Conservation (phyloP, 2,113 vertebrate species). For the Chaetura pelagica region DNA sequence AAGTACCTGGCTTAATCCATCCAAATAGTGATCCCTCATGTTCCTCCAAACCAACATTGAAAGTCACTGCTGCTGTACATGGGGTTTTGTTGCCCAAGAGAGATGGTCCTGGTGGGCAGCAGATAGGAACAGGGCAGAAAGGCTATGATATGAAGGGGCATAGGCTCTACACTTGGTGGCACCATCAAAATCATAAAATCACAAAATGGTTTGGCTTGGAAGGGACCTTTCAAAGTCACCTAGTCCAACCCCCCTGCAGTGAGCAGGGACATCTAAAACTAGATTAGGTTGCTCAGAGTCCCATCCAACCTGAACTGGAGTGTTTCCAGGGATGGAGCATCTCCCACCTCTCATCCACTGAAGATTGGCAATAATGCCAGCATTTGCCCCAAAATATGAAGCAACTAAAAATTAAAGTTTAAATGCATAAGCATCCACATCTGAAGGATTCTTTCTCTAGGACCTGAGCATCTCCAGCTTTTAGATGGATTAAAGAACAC, state of each 20-base stretch:
- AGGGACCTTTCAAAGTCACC: too few species aligned
- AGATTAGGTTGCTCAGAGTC: too few species aligned
- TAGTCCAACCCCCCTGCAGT: too few species aligned
- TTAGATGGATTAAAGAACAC: background rate
- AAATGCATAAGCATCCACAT: background rate
- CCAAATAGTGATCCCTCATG: accelerated
- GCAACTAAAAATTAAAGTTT: background rate
- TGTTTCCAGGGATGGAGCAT: too few species aligned
- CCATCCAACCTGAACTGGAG: too few species aligned
- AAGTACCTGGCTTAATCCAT: background rate
- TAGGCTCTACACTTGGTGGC: background rate
- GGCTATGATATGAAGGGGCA: too few species aligned
- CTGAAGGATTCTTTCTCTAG: background rate
- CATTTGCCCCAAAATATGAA: background rate
- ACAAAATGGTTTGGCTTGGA: too few species aligned
- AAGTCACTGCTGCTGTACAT: background rate
- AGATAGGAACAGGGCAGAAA: background rate
- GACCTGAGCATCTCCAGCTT: background rate
- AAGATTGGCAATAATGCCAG: background rate
- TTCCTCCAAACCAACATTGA: background rate
- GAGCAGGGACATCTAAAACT: too few species aligned
- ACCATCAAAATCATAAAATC: background rate
- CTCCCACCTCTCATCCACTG: background rate
- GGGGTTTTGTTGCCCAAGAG: background rate
- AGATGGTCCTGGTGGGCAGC: background rate